Percentiles rank a stretch among this genome's conserved stretches.
phyloP scores from a whole-genome alignment of 2,113 vertebrate species.

The Thunnus maccoyii region DNA sequence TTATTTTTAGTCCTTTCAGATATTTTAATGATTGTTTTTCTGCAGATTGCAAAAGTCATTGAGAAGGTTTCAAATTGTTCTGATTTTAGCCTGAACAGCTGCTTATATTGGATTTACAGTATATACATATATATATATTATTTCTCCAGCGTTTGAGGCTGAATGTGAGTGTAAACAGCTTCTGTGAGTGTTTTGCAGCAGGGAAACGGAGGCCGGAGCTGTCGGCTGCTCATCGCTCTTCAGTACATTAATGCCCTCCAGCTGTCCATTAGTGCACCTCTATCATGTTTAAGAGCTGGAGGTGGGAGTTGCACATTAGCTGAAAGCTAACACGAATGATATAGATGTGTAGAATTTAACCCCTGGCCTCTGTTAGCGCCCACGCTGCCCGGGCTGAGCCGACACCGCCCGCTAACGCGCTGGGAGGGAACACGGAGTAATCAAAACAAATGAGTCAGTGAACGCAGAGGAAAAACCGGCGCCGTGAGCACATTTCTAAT shows the following conservation, averaged over 20 bases:
- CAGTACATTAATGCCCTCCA: constrained; percentile 62
- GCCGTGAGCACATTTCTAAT: constrained; percentile 70
- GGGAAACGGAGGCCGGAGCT: constrained; percentile 3
- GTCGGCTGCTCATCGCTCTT: constrained; percentile 27
- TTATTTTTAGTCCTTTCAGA: too few species aligned
- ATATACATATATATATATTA: not conserved
- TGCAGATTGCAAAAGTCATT: too few species aligned
- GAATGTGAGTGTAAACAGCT: not conserved
- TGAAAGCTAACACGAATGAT: constrained; percentile 66
- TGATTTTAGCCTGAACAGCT: rapidly evolving
- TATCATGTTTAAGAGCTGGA: constrained; percentile 62
- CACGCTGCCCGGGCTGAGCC: constrained; percentile 31
- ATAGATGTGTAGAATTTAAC: constrained; percentile 67
- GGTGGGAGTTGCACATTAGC: constrained; percentile 70
- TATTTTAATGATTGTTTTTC: too few species aligned
- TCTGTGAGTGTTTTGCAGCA: constrained; percentile 4
- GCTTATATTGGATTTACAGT: not conserved
- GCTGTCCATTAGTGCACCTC: constrained; percentile 74
- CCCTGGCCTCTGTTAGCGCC: constrained; percentile 47
- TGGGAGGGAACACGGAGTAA: constrained; percentile 50
- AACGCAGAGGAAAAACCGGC: constrained; percentile 31
- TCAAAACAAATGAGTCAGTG: constrained; percentile 74
- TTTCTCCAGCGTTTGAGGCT: not conserved
- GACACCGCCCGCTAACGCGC: not conserved
- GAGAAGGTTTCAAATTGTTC: too few species aligned